Percentiles rank a stretch among this genome's conserved stretches.
These are phyloP conservation scores for Philonicus albiceps DNA, from an alignment of 2,888 invertebrate genomes.

Conservation along the genomic window DNA sequence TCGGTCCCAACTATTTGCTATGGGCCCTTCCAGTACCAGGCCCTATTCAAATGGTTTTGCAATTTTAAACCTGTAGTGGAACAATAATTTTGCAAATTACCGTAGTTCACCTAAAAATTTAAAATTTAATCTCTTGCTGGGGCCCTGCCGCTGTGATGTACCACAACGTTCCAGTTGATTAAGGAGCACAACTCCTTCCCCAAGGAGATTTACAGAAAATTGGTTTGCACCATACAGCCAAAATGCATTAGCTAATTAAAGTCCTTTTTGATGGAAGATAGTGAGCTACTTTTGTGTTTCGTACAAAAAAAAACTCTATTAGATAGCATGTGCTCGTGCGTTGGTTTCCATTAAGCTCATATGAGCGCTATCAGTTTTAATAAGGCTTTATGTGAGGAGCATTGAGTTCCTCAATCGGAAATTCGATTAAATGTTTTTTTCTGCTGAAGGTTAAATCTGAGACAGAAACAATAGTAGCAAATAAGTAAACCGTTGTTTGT, in stretches of 20 bases:
- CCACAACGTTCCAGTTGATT: background rate
- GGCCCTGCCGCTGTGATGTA: background rate
- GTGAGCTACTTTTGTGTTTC: background rate
- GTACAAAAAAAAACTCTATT: background rate
- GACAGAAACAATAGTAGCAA: too few species aligned
- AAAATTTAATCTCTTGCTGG: background rate
- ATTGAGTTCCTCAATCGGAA: background rate
- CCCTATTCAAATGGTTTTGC: background rate
- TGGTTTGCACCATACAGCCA: background rate
- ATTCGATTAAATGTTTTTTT: background rate
- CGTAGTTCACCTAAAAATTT: slow-evolving; percentile 5
- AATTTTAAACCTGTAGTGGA: background rate
- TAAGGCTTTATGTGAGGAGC: background rate
- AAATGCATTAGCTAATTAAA: slow-evolving; percentile 32
- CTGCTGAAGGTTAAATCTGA: background rate
- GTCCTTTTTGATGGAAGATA: background rate
- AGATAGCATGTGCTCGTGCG: background rate
- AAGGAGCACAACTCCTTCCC: background rate
- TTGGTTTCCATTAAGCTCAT: background rate
- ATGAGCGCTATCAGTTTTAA: background rate
- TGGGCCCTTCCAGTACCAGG: background rate
- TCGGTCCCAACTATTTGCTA: background rate
- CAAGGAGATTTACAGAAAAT: background rate
- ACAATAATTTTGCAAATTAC: background rate
- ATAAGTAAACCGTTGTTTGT: too few species aligned